Conservation (phyloP, 2,797 vertebrate species). For the Sebastiscus albofasciatus region DNA sequence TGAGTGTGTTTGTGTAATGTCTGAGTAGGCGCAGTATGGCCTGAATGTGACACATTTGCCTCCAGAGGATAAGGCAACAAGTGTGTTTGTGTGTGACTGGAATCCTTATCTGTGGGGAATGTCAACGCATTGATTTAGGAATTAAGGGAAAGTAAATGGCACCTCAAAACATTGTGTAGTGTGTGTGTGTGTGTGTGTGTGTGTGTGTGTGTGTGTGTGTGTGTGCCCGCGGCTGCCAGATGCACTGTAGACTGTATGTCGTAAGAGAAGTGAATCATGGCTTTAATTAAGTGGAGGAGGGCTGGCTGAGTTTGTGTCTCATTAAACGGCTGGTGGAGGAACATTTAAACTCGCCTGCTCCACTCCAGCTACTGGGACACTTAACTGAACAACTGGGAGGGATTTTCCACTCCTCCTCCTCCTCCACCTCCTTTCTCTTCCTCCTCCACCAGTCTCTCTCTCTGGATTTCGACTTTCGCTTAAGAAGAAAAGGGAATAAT, state of each 20-base stretch:
- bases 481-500: conserved; percentile 5
- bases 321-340: conserved; percentile 53
- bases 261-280: conserved; percentile 63
- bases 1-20: not conserved
- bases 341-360: conserved; percentile 42
- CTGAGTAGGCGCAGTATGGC: not conserved
- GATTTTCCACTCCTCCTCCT: conserved; percentile 46
- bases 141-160: conserved; percentile 13
- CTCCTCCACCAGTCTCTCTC: not conserved
- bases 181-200: not conserved
- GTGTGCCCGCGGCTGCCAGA: conserved; percentile 27
- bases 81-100: not conserved
- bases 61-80: not conserved
- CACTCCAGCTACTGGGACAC: conserved; percentile 44
- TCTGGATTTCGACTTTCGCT: conserved; percentile 22
- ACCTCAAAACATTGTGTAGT: not conserved
- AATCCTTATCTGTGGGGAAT: conserved; percentile 9
- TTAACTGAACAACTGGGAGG: conserved; percentile 35
- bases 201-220: not conserved
- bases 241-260: conserved; percentile 37
- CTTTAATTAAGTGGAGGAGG: conserved; percentile 69
- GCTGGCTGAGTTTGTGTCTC: conserved; percentile 50
- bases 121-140: conserved; percentile 18
- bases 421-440: not conserved
- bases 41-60: not conserved